Conservation (phyloP, 2,113 vertebrate species). For the Engystomops pustulosus region DNA sequence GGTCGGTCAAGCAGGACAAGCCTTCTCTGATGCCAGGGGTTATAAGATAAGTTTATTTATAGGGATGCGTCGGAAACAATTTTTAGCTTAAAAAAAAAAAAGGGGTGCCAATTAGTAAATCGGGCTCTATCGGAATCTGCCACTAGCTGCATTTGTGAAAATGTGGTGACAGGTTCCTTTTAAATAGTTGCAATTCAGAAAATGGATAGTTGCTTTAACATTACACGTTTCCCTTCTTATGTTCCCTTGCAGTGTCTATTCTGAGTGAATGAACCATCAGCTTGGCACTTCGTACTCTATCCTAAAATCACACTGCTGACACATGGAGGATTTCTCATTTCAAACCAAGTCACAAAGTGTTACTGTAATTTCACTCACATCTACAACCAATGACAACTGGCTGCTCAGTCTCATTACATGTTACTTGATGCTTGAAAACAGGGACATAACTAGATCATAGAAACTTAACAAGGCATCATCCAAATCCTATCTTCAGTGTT, state of each 20-base stretch:
- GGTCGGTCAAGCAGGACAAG: too few relatives aligned
- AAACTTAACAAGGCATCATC: not conserved
- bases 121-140: too few relatives aligned
- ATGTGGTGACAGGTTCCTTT: too few relatives aligned
- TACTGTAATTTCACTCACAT: conserved; percentile 47
- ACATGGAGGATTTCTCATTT: conserved; percentile 51
- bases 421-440: conserved; percentile 37
- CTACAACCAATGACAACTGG: conserved; percentile 45
- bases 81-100: too few relatives aligned
- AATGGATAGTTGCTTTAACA: too few relatives aligned
- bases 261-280: not conserved
- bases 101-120: too few relatives aligned
- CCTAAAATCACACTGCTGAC: conserved; percentile 46
- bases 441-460: conserved; percentile 48
- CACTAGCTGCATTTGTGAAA: too few relatives aligned
- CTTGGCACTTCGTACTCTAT: not conserved
- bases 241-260: not conserved
- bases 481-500: not conserved
- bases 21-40: too few relatives aligned
- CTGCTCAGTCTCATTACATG: conserved; percentile 44
- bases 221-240: too few relatives aligned
- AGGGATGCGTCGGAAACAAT: too few relatives aligned
- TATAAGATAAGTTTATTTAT: too few relatives aligned
- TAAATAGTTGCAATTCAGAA: too few relatives aligned
- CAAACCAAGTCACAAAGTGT: conserved; percentile 50